These are phyloP conservation scores for Andrena bucephala DNA, from an alignment of 2,888 invertebrate genomes.

Conservation along the genomic window DNA sequence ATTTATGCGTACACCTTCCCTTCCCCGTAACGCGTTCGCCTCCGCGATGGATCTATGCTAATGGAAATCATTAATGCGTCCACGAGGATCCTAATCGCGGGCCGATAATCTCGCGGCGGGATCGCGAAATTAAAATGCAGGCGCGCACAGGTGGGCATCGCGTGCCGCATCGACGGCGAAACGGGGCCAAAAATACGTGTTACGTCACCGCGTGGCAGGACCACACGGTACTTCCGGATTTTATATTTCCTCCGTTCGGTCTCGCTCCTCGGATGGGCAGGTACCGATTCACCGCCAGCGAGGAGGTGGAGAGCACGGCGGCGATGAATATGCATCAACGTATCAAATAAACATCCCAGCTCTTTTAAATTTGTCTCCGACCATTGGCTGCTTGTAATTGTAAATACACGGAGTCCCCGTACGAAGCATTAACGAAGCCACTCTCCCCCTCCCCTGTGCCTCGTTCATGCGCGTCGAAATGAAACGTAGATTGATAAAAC, in stretches of 20 bases:
- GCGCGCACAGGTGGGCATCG: constrained; percentile 81
- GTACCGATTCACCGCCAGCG: not conserved
- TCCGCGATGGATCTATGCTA: constrained; percentile 83
- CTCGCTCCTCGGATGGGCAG: not conserved
- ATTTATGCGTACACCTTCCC: constrained; percentile 55
- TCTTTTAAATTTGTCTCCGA: constrained; percentile 28
- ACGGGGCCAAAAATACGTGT: constrained; percentile 52
- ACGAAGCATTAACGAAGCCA: constrained; percentile 30
- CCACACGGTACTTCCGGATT: constrained; percentile 64
- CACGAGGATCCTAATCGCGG: constrained; percentile 77
- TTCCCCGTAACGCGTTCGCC: constrained; percentile 70
- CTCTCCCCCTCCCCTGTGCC: too few species aligned
- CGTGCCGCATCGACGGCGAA: constrained; percentile 64
- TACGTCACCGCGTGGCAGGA: constrained; percentile 63
- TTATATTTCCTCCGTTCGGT: constrained; percentile 16
- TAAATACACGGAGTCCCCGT: constrained; percentile 10
- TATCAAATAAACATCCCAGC: constrained; percentile 11
- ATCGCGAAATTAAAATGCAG: constrained; percentile 78
- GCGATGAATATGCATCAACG: constrained; percentile 37
- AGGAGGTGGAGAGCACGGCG: not conserved
- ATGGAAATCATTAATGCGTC: constrained; percentile 81
- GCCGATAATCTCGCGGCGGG: constrained; percentile 68
- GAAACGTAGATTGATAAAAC: constrained; percentile 28
- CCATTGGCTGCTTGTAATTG: constrained; percentile 43
- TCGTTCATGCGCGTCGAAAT: constrained; percentile 11